A percentile compares a stretch with the other conserved stretches of the same genome.
Evolutionary conservation across 2,797 vertebrate species (phyloP).

Genomic region (Erethizon dorsatum): DNA sequence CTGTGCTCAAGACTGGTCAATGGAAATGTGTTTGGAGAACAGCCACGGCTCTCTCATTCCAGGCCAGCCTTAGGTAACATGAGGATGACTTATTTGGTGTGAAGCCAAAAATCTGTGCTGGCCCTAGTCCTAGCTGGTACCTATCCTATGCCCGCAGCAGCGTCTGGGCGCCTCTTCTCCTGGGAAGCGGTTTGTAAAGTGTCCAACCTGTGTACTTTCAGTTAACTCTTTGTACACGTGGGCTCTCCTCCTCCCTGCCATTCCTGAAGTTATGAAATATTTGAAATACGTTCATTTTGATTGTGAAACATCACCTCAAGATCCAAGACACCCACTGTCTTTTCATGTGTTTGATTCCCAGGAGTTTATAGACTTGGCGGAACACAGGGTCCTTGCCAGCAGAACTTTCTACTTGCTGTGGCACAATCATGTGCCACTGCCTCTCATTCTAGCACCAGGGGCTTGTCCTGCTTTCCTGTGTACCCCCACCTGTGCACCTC

Average conservation of each 20-base stretch:
- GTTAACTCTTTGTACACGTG: slow-evolving; percentile 27
- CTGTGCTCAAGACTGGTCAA: slow-evolving; percentile 57
- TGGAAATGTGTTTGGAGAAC: not conserved
- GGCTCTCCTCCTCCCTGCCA: not conserved
- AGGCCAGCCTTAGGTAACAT: slow-evolving; percentile 73
- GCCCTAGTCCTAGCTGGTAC: slow-evolving; percentile 55
- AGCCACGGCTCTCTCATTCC: slow-evolving; percentile 24
- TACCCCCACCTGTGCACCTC: not conserved
- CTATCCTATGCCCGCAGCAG: slow-evolving; percentile 56
- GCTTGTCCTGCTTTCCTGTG: not conserved
- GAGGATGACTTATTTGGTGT: slow-evolving; percentile 75
- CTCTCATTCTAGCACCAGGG: not conserved
- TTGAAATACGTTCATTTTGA: slow-evolving; percentile 60
- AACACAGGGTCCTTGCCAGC: not conserved
- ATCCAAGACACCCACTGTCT: slow-evolving; percentile 34
- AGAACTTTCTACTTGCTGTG: not conserved
- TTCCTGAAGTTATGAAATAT: slow-evolving; percentile 43
- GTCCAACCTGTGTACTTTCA: slow-evolving; percentile 62
- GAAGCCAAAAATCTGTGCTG: slow-evolving; percentile 76
- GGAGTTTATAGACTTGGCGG: slow-evolving; percentile 13
- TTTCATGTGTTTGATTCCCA: slow-evolving; percentile 62
- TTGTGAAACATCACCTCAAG: slow-evolving; percentile 69
- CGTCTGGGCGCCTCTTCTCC: slow-evolving; percentile 24
- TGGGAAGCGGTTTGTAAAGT: slow-evolving; percentile 66
- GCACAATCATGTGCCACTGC: not conserved